Base-by-base conservation (phyloP, 2,113 vertebrate species). In the Corythaixoides concolor region DNA sequence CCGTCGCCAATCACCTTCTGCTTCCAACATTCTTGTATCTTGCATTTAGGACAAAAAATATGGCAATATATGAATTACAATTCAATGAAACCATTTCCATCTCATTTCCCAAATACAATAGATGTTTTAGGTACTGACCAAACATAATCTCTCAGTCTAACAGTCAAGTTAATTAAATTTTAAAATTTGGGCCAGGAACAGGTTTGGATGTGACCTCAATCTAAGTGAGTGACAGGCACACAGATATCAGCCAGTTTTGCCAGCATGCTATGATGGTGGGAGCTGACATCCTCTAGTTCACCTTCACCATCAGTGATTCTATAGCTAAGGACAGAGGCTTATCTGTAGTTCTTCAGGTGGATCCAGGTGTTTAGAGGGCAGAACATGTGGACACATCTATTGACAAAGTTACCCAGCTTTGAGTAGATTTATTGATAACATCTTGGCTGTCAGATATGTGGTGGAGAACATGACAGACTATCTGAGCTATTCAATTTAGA, bases 401-500 rank as follows among this genome's bases (percentile, higher is more conserved):
- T 82, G 62, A 66, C 62, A 80, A 85, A 72, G 22, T 75, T 88
- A 32, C 15, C 16, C 35, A 89, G 43, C 27, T 73, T 66, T 75
- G 41, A 75, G 47, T 55, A 89, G 87, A 56, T 89, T 90, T 90
- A 78, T 59, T 94, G 87, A 75, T 96, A 82, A 58, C 18, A 52
- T 96, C 73, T 79, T 85, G 60, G 85, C 77, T 93, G 72, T 59
- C 73, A 75, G 66, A 89, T 91, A 60, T 9, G 8, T 64, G 47
- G 39, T 64, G 43, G 69, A 72, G 80, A 87, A 75, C 85, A 78
- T 92, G 73, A 94, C 84, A 75, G 91, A 95, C 43, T 75, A 85
- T 87, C 58, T 45, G 77, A 72, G 78, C 43, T 89, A 13, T 88
- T 82, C 80, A 85, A 60, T 93, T 95, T 95, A 75, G 91, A 81